Conservation (phyloP, 2,797 vertebrate genomes). For the Tauraco hartlaubi region DNA sequence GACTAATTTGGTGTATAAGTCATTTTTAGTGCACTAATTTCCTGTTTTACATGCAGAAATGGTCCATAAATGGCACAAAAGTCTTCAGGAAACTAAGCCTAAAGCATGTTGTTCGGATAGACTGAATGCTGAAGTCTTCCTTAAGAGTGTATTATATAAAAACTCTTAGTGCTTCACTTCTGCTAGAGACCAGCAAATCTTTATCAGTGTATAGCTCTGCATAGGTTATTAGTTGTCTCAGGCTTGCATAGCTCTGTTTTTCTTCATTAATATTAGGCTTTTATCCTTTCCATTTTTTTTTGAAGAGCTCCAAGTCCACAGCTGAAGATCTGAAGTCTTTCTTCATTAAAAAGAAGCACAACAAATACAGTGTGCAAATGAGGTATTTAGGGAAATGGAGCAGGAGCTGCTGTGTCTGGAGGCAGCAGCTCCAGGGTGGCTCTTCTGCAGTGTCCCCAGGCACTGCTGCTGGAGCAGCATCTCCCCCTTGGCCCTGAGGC, state of each 20-base stretch:
- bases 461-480: neutral
- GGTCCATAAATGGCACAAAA: slow-evolving; percentile 65
- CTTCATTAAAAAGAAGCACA: slow-evolving; percentile 45
- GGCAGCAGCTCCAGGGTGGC: neutral
- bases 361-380: neutral
- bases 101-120: slow-evolving; percentile 12
- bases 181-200: slow-evolving; percentile 40
- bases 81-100: slow-evolving; percentile 51
- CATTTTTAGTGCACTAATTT: slow-evolving; percentile 75
- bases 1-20: slow-evolving; percentile 74
- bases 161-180: slow-evolving; percentile 1
- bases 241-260: slow-evolving; percentile 38
- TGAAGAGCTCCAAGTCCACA: slow-evolving; percentile 3
- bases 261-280: slow-evolving; percentile 58
- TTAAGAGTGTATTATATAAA: slow-evolving; percentile 36
- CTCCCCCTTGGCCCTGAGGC: neutral
- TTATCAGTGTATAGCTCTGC: neutral
- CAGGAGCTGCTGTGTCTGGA: neutral
- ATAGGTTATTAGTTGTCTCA: slow-evolving; percentile 38
- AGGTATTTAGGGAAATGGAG: neutral
- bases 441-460: neutral
- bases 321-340: slow-evolving; percentile 12
- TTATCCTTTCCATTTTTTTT: slow-evolving; percentile 45
- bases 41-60: slow-evolving; percentile 71
- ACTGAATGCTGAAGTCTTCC: slow-evolving; percentile 38